Evolutionary conservation across 2,888 invertebrate genomes (phyloP), one percentile per base, ranked within the genome.

Genomic region (Bombylius major): DNA sequence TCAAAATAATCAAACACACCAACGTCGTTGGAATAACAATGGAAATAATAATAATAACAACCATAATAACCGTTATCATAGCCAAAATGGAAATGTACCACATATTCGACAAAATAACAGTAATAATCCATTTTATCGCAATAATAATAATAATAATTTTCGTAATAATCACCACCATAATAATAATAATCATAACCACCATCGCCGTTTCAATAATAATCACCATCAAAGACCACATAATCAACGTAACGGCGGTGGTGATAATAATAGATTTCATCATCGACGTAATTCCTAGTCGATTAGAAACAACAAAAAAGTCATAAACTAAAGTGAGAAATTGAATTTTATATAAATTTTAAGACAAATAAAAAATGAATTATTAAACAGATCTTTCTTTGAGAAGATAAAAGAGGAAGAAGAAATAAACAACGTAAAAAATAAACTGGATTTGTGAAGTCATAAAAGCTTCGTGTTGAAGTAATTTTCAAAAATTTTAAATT

Each of bases 1-100:
- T 60, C 75, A 77, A 62, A 75, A 75, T 64, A 75, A 76, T 62
- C 23, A 23, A 23, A 1, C 23, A 23, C 23, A 23, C 1, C 23
- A 23, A 23, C 23, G 23, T 23, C 23, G 23, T 23, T 23, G 23
- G 23, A 76, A 60, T 14, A 59, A 59, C 68, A 68, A 67, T 54
- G 65, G 66, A 56, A 42, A 42, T 44, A 48, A 13, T 34, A 47
- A 4, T 36, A 36, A 9, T 36, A 36, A 36, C 9, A 36, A 36
- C 9, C 1, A 9, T 36, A 36, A 36, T 36, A 36, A 1, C 6
- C 36, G 36, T 36, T 36, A 36, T 6, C 52, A 50, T 47, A 12
- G 39, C 47, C 23, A 34, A 3, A 48, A 50, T n/a, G 47, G 9
- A 8, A 9, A 42, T 45, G 53, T 54, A 13, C 51, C 49, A 51